Base-by-base conservation (phyloP, 2,888 invertebrate genomes). In the Thumatha senex region DNA sequence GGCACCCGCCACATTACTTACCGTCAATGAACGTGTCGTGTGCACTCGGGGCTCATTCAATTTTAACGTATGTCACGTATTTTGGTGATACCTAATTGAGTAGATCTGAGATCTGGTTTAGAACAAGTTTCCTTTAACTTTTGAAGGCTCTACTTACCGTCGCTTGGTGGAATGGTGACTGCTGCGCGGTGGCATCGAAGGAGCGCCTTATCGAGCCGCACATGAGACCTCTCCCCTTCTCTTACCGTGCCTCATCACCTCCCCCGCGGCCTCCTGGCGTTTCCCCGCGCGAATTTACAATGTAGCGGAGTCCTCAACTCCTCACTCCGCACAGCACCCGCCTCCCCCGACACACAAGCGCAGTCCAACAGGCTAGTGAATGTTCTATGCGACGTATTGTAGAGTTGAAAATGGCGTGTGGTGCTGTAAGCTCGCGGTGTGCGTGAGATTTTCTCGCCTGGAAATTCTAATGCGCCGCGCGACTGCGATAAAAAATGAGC, bases 401-500 rank as follows among this genome's bases (percentile, higher is more conserved):
- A 65, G 35, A 57, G 65, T 56, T 11, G 45, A 12, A 29, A 54
- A 33, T 35, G n/a, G 33, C 10, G 8, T 7, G 43, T 12, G 31
- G n/a, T 14, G 48, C 4, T 39, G 40, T 18, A 38, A 10, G 52
- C 38, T 44, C 60, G 65, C 63, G 56, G 83, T 82, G 86, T 84
- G 88, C 77, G 88, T 85, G 82, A 82, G 85, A 86, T 88, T 91
- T 90, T 89, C 89, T 89, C 90, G 90, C 87, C 84, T 89, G 84
- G 86, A 90, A 91, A 91, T 89, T 89, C 82, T 89, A 91, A 91
- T 89, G 89, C 88, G 84, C 78, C 80, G 90, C 87, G 89, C 83
- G 90, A 89, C 84, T 86, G 89, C 88, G 90, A 91, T 91, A 91
- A 91, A 90, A 89, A 89, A 91, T 88, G 89, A 87, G 83, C 79